These are phyloP conservation scores for Pachycephus smyrnensis DNA, from an alignment of 2,888 invertebrate species.

Conservation along the genomic window DNA sequence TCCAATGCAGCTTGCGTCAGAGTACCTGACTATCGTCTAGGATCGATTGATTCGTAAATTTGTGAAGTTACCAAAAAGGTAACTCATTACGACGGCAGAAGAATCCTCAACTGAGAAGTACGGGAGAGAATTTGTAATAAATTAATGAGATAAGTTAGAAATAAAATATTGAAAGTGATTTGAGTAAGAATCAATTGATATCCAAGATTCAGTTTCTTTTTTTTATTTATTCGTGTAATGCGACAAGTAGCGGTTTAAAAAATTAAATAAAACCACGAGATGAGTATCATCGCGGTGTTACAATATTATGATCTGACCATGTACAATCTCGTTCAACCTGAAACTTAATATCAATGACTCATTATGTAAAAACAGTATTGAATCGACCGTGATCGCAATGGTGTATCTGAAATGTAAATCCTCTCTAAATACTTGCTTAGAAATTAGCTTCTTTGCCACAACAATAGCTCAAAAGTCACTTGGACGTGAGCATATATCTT, in stretches of 20 bases:
- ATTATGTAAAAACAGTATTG: background rate
- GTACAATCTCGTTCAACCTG: background rate
- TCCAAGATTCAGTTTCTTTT: background rate
- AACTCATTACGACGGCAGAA: background rate
- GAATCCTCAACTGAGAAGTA: background rate
- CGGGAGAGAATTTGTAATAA: background rate
- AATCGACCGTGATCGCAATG: background rate
- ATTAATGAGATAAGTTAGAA: background rate
- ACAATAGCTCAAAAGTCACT: background rate
- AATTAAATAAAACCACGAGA: background rate
- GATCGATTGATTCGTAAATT: background rate
- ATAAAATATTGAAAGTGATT: background rate
- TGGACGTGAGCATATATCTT: background rate
- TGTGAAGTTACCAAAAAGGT: background rate
- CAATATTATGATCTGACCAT: background rate
- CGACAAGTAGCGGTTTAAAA: background rate
- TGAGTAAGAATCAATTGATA: background rate
- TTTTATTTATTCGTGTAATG: background rate
- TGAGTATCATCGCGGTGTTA: background rate
- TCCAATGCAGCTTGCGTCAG: conserved; percentile 63
- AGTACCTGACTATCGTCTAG: conserved; percentile 66
- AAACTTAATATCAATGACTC: background rate
- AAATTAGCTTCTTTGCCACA: background rate
- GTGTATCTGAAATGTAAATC: background rate
- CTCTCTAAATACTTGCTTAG: background rate